Evolutionary conservation across 2,888 invertebrate genomes (phyloP), one percentile per base, ranked within the genome.

Genomic region (Metalampra italica): DNA sequence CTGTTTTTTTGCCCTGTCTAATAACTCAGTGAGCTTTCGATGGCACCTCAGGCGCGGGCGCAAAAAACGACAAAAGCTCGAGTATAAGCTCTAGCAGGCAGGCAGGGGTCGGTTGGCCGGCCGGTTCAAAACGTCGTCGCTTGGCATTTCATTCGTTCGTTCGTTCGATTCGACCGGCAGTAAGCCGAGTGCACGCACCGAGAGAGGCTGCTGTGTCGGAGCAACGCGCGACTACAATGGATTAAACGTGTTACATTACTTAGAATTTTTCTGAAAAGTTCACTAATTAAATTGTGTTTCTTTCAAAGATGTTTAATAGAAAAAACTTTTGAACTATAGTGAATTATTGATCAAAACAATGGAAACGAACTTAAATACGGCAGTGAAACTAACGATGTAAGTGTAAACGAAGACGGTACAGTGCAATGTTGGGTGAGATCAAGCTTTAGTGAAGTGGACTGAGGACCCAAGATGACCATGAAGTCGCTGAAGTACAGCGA

Each of bases 401-500:
- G 84, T 85, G 84, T 71, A 72, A 71, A 74, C 63, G 68, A 66
- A 64, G 62, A 69, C 60, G 54, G 54, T 60, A 50, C 57, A 79
- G 82, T 84, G 84, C 69, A 69, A 81, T 82, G 82, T 78, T 75
- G 70, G 74, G 64, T 69, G 65, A 59, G 57, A 73, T 68, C 66
- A 62, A 64, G 63, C 70, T 76, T 65, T 76, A 74, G 85, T 86
- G 84, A 70, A 82, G 84, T 84, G 83, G 72, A 82, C 79, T 77
- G 62, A 64, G 55, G 59, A 61, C 52, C 59, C 68, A 82, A 78
- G 74, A 92, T 92, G 92, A 90, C 90, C 90, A 92, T 91, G 91
- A 91, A 88, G 89, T 91, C 90, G 90, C 78, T 88, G 73, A 89
- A 88, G 68, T 90, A 90, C 78, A 82, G 88, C 74, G 90, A 89